Base-by-base conservation (phyloP, 2,888 invertebrate genomes). In the Parasteatoda lunata region DNA sequence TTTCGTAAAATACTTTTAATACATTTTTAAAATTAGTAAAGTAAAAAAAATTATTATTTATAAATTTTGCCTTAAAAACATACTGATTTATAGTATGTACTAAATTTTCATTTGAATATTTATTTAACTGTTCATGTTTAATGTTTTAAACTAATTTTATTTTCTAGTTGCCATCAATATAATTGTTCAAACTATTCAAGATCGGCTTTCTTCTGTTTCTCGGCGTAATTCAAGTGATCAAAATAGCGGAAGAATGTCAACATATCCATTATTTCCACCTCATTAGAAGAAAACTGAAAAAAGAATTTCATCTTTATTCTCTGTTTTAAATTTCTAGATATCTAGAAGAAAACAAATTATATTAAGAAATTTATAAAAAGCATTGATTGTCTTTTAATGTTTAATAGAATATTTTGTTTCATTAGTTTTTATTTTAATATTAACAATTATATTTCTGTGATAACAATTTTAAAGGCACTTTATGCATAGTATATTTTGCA, bases 111-210 rank as follows among this genome's bases (percentile, higher is more conserved):
- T 59, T 9, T 59, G 11, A 59, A 7, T 59, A 59, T 6, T 5
- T 59, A 59, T 7, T 59, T 59, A 7, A 59, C 4, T 4, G 59
- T 59, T 8, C 59, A 59, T 59, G 59, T 59, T 13, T 59, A 59
- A 59, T 59, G n/a, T 54, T 11, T 15, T 15, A 64, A 72, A 45
- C 54, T 54, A 51, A 73, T 80, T 11, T 75, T 71, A 49, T 88
- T 78, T 88, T 81, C 64, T 75, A 89, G 89, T 89, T 87, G 89
- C 89, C 64, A 89, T 89, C 69, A 84, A 75, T 84, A 83, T 89
- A 71, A 89, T 89, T 68, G 89, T 89, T 77, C 89, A 89, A 83
- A 89, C 89, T 48, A 89, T 89, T 77, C 88, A 88, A 84, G 88
- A 88, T 65, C 79, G 80, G 11, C 73, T 88, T 11, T 65, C 77